Percentiles rank a stretch among this genome's conserved stretches.
Evolutionary conservation across 2,113 vertebrate species (phyloP).

Genomic region (Hymenochirus boettgeri): DNA sequence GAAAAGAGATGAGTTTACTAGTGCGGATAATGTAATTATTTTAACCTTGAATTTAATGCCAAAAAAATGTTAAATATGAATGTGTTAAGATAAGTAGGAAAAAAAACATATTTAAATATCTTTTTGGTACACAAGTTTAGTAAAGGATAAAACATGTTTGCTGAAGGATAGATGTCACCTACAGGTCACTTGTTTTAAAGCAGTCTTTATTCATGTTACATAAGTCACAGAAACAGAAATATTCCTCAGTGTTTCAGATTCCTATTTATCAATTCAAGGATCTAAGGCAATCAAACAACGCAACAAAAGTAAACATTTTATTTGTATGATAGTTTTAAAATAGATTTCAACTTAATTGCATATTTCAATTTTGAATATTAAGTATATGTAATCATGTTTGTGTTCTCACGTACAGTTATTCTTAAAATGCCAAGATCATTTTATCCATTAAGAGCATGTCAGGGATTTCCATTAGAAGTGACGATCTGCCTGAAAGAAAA

Average conservation of each 20-base stretch:
- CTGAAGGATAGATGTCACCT: background rate
- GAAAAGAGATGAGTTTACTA: constrained; percentile 23
- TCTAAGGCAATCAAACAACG: background rate
- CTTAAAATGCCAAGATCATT: no score
- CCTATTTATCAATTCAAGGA: background rate
- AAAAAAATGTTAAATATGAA: constrained; percentile 10
- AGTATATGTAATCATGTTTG: no score
- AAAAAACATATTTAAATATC: constrained; percentile 10
- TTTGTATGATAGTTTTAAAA: no score
- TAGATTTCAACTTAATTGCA: no score
- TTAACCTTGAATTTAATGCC: constrained; percentile 44
- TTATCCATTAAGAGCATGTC: no score
- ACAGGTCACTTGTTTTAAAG: background rate
- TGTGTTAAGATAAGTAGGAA: background rate
- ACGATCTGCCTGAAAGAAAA: no score
- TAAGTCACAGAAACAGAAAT: constrained; percentile 1
- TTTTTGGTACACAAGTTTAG: constrained; percentile 5
- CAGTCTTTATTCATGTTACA: background rate
- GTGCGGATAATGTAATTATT: constrained; percentile 39
- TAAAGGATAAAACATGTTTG: background rate
- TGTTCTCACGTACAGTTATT: no score
- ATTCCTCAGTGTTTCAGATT: background rate
- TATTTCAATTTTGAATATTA: no score
- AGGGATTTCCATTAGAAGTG: no score
- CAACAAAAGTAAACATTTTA: background rate